These are phyloP conservation scores for Lepidurus apus DNA, from an alignment of 1,140 invertebrate genomes.

Conservation along the genomic window DNA sequence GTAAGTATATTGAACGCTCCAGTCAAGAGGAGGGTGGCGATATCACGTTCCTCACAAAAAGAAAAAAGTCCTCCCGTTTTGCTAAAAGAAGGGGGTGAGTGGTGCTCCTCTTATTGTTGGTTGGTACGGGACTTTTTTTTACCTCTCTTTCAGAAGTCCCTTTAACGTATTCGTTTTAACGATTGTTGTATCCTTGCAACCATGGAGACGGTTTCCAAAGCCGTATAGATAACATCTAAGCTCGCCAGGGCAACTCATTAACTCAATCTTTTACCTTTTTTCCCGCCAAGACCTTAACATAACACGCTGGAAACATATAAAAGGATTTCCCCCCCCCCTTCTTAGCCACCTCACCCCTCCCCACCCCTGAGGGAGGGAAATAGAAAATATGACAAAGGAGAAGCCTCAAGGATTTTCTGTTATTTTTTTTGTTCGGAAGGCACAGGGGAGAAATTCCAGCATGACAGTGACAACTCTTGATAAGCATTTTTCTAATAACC, in stretches of 20 bases:
- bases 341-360: too few species aligned
- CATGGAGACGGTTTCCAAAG: slow-evolving; percentile 6
- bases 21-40: background rate
- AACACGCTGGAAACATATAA: too few species aligned
- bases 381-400: background rate
- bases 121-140: background rate
- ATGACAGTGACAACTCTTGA: slow-evolving; percentile 1
- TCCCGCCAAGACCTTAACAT: background rate
- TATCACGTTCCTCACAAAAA: background rate
- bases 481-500: slow-evolving; percentile 5
- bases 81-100: background rate
- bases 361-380: too few species aligned
- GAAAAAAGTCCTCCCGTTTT: background rate
- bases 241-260: slow-evolving; percentile 18
- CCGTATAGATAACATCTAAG: slow-evolving; percentile 3
- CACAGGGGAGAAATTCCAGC: background rate
- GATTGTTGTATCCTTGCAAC: background rate
- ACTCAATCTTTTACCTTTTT: background rate
- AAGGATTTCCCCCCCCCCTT: too few species aligned
- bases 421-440: background rate
- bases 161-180: slow-evolving; percentile 4
- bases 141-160: background rate
- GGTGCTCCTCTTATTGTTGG: background rate
- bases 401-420: background rate
- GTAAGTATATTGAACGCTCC: background rate